A percentile compares a stretch with the other conserved stretches of the same genome.
Evolutionary conservation across 2,888 invertebrate species (phyloP).

Genomic region (Mylabris sibirica): DNA sequence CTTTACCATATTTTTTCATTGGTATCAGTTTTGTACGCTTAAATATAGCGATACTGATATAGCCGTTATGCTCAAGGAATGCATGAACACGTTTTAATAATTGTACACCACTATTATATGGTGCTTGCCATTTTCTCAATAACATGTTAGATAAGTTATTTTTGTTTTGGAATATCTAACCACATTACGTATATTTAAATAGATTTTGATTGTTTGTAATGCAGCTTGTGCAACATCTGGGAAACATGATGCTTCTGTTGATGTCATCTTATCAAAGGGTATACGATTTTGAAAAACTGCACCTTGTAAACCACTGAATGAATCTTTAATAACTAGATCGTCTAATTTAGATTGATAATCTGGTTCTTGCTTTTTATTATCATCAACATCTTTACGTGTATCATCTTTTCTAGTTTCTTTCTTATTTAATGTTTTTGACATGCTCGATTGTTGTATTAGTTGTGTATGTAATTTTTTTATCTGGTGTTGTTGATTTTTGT

Average conservation of each 20-base stretch:
- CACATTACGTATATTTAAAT: conserved; percentile 95
- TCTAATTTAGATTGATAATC: conserved; percentile 73
- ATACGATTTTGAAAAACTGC: conserved; percentile 93
- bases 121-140: conserved; percentile 85
- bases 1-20: conserved; percentile 71
- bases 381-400: conserved; percentile 62
- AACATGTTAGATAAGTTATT: conserved; percentile 83
- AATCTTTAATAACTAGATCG: conserved; percentile 65
- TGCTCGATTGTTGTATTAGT: conserved; percentile 57
- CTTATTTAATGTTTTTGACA: conserved; percentile 61
- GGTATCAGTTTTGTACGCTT: conserved; percentile 81
- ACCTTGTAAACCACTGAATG: conserved; percentile 77
- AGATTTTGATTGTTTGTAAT: conserved; percentile 84
- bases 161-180: conserved; percentile 94
- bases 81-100: conserved; percentile 86
- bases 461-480: conserved; percentile 66
- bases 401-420: conserved; percentile 58
- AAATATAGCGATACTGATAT: conserved; percentile 97
- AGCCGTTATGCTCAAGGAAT: conserved; percentile 94
- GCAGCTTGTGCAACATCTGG: conserved; percentile 88
- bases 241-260: conserved; percentile 92
- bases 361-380: conserved; percentile 67
- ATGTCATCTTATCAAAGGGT: conserved; percentile 93
- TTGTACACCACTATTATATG: conserved; percentile 91
- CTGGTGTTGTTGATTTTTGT: conserved; percentile 63